Evolutionary conservation across 2,888 invertebrate genomes (phyloP), one percentile per base, ranked within the genome.

Genomic region (Dascillus cervinus): DNA sequence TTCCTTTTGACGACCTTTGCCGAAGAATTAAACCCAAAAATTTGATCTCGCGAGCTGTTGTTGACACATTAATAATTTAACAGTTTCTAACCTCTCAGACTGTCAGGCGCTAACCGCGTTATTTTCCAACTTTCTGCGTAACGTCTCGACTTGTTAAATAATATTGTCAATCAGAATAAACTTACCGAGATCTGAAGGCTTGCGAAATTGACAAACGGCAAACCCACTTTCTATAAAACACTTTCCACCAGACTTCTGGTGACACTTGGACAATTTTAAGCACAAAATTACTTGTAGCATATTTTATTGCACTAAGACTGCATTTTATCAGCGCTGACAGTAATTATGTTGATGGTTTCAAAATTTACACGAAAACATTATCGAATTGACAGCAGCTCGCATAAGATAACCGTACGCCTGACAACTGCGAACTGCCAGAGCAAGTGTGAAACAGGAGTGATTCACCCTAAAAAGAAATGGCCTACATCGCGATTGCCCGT

Each of bases 201-300:
- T 58, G 59, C 56, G 52, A 56, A 59, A 59, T 50, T 52, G 52
- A 50, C 50, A 50, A 55, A 52, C 48, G 50, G 52, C 55, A 56
- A 62, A 60, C 54, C 60, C 60, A 62, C 62, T 62, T 63, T 62
- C 61, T 63, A 61, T 46, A 49, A 52, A 52, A 52, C 60, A 62
- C 58, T 60, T 58, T 61, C 57, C 60, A 48, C 46, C 47, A 57
- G 52, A 40, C 44, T 46, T 51, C 51, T 52, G 53, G 51, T 41
- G 39, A 53, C 59, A 60, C 59, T 55, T 55, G 50, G 58, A 60
- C 58, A 56, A 58, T 56, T 57, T 55, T 38, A 53, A 43, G 53
- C 57, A 58, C 56, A 53, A 48, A 52, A 56, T 52, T 52, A 44
- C 50, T 49, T 51, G 40, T 52, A 49, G 55, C 58, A 57, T 59